phyloP scores from a whole-genome alignment of 2,797 vertebrate species.

The Florisuga fusca region DNA sequence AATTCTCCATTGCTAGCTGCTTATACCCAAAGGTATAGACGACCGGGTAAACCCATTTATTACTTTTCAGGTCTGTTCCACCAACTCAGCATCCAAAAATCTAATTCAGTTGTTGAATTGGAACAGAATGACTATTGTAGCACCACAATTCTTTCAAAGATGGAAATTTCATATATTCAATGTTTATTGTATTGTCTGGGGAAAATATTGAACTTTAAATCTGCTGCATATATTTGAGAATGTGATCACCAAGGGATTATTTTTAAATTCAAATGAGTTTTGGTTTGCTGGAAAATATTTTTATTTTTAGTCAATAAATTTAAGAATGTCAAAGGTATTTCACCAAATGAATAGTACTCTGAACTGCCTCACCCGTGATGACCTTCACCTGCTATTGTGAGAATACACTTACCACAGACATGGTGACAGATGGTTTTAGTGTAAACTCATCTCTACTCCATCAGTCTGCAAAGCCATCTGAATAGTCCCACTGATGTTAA shows the following conservation, averaged over 20 bases:
- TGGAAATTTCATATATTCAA: constrained; percentile 31
- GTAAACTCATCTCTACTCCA: not conserved
- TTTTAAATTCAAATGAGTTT: constrained; percentile 13
- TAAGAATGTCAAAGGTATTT: not conserved
- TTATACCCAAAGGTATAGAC: constrained; percentile 8
- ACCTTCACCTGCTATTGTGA: not conserved
- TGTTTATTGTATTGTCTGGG: constrained; percentile 52
- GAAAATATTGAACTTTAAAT: constrained; percentile 38
- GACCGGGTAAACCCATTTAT: constrained; percentile 35
- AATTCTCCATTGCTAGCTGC: not conserved
- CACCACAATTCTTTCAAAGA: constrained; percentile 28
- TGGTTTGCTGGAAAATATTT: not conserved
- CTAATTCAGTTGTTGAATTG: constrained; percentile 40
- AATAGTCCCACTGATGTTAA: not conserved
- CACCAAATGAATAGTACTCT: not conserved
- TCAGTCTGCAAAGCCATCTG: not conserved
- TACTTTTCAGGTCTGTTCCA: constrained; percentile 36
- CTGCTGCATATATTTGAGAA: constrained; percentile 1
- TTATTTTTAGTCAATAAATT: not conserved
- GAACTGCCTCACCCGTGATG: not conserved
- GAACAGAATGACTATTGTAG: constrained; percentile 4
- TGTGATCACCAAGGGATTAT: not conserved
- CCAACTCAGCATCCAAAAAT: constrained; percentile 39
- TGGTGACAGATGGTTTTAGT: not conserved
- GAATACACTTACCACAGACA: not conserved